Evolutionary conservation across 2,888 invertebrate species (phyloP).

Genomic region (Aplocera efformata): DNA sequence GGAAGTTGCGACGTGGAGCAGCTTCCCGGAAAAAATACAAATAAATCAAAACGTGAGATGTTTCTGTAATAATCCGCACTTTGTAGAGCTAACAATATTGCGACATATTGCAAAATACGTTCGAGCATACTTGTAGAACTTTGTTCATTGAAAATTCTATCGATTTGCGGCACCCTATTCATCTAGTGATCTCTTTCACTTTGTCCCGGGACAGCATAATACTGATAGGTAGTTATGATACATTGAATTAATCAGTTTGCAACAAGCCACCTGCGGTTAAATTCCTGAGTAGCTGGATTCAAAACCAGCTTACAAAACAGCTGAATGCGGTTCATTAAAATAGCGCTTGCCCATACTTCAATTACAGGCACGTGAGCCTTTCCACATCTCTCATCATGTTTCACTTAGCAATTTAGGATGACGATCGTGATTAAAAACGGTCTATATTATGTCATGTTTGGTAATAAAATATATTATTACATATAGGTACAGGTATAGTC

Average conservation of each 20-base stretch:
- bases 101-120: not conserved
- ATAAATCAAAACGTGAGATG: constrained; percentile 15
- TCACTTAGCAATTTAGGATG: too few relatives aligned
- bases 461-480: too few relatives aligned
- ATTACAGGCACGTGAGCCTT: too few relatives aligned
- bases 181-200: constrained; percentile 33
- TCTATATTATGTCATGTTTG: too few relatives aligned
- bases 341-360: not conserved
- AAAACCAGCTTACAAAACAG: constrained; percentile 1
- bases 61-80: constrained; percentile 13
- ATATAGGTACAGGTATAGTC: too few relatives aligned
- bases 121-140: too few relatives aligned
- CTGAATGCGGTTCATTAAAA: constrained; percentile 1
- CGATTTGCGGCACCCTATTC: constrained; percentile 2
- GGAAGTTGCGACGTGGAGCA: constrained; percentile 19
- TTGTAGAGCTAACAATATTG: constrained; percentile 8
- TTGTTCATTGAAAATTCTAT: too few relatives aligned
- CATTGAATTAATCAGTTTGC: constrained; percentile 36
- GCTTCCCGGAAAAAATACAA: constrained; percentile 21
- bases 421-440: too few relatives aligned
- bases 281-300: constrained; percentile 19
- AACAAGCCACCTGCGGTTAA: constrained; percentile 37
- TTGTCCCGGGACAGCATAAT: constrained; percentile 36
- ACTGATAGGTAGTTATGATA: constrained; percentile 38
- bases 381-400: too few relatives aligned